These are phyloP conservation scores for Aricia artaxerxes DNA, from an alignment of 2,888 invertebrate species.

Conservation along the genomic window DNA sequence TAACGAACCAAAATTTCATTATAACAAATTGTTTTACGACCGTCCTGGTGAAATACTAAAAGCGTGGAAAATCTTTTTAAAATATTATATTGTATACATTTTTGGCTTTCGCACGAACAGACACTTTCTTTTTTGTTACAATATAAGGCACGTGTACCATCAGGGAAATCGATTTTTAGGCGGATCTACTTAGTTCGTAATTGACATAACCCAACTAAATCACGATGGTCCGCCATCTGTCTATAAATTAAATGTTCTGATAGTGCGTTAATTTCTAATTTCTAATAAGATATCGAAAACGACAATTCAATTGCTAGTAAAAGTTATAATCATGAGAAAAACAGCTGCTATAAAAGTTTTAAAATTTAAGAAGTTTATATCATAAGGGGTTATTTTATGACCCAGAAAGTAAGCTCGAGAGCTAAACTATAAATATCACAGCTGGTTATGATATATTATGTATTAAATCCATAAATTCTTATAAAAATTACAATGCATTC, in stretches of 20 bases:
- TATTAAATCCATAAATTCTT: too few relatives aligned
- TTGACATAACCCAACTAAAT: too few relatives aligned
- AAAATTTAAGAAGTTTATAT: not conserved
- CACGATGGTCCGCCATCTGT: too few relatives aligned
- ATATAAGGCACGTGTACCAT: not conserved
- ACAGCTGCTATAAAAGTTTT: too few relatives aligned
- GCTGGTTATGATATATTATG: not conserved
- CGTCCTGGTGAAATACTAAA: conserved; percentile 9
- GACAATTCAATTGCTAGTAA: too few relatives aligned
- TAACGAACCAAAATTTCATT: conserved; percentile 33
- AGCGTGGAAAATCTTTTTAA: conserved; percentile 7
- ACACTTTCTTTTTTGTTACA: not conserved
- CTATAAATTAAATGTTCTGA: too few relatives aligned
- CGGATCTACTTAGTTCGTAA: not conserved
- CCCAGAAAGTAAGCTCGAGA: not conserved
- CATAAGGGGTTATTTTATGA: not conserved
- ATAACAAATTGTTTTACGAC: conserved; percentile 24
- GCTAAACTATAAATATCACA: not conserved
- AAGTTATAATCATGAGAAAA: too few relatives aligned
- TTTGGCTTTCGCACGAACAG: not conserved
- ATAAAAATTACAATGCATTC: too few relatives aligned
- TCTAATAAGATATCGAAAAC: too few relatives aligned
- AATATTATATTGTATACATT: not conserved
- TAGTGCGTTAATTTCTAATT: too few relatives aligned
- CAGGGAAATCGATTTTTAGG: not conserved